These are phyloP conservation scores for Sminthopsis crassicaudata DNA, from an alignment of 2,113 vertebrate species.

Conservation along the genomic window DNA sequence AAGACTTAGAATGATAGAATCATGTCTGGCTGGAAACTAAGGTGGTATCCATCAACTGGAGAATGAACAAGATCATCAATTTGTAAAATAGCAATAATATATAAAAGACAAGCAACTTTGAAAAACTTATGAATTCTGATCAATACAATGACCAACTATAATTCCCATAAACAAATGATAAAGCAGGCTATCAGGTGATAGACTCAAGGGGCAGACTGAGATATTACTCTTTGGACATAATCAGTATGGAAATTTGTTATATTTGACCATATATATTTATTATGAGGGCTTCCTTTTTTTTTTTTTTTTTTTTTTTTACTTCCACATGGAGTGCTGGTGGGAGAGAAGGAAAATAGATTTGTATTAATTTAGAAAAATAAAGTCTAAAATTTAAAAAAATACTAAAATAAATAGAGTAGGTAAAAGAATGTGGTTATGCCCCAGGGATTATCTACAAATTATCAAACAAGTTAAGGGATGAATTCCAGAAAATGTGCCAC, in stretches of 20 bases:
- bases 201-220: background rate
- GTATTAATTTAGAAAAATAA: background rate
- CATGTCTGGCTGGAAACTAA: background rate
- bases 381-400: background rate
- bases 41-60: background rate
- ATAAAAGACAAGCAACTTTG: background rate
- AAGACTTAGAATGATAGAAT: background rate
- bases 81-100: background rate
- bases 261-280: background rate
- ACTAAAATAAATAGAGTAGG: background rate
- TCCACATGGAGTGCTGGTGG: background rate
- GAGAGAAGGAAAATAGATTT: background rate
- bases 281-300: background rate
- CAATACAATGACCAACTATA: background rate
- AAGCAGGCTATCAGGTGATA: background rate
- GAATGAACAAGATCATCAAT: background rate
- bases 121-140: background rate
- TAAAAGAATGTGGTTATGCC: background rate
- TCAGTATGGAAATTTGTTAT: background rate
- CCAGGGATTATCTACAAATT: background rate
- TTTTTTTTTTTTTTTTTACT: background rate
- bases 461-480: background rate
- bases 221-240: background rate
- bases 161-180: background rate
- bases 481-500: background rate